Evolutionary conservation across 1,140 invertebrate species (phyloP).

Genomic region (Bombus ignitus): DNA sequence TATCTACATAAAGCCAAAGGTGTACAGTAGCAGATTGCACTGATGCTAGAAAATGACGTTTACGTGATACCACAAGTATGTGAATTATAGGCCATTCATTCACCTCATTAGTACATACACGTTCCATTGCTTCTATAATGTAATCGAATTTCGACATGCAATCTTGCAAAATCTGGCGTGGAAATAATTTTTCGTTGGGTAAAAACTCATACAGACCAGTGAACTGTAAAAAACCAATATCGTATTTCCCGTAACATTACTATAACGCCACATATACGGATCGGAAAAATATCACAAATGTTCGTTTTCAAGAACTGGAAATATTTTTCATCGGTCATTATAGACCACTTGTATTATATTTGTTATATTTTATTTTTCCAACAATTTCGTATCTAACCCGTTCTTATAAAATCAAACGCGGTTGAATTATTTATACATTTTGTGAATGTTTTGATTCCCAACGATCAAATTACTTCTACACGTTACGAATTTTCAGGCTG

Average conservation of each 20-base stretch:
- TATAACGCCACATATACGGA: background rate
- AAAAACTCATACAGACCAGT: background rate
- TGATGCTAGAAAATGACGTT: background rate
- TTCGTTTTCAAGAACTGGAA: background rate
- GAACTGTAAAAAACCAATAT: background rate
- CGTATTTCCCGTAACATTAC: background rate
- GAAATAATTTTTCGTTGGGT: background rate
- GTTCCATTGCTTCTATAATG: background rate
- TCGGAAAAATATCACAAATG: background rate
- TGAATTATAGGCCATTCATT: conserved; percentile 14
- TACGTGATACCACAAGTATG: background rate
- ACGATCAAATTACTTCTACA: background rate
- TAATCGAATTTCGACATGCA: background rate
- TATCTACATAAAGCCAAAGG: background rate
- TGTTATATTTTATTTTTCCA: background rate
- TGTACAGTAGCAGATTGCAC: background rate
- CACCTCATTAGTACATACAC: background rate
- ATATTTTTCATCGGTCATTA: background rate
- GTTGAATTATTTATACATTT: background rate
- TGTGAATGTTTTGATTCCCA: background rate
- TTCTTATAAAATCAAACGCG: background rate
- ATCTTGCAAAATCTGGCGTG: background rate
- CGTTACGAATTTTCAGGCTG: background rate
- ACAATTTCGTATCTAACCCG: background rate
- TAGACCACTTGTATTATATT: background rate